Percentiles rank a stretch among this genome's conserved stretches.
Evolutionary conservation across 2,888 invertebrate genomes (phyloP).

Genomic region (Brachypterus glaber): DNA sequence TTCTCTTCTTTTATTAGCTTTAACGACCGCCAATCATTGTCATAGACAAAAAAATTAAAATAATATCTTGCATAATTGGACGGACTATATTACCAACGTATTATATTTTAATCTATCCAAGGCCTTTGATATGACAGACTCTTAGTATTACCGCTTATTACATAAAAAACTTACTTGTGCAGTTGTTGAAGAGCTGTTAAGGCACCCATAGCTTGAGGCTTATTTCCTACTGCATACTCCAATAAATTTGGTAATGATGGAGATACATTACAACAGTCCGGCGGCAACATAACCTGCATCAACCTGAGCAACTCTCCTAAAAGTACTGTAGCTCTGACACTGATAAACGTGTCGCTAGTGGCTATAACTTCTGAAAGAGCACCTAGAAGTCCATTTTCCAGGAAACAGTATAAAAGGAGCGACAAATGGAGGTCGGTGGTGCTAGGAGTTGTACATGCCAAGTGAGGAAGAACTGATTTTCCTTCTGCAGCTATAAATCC

Average conservation of each 20-base stretch:
- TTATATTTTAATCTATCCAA: no score
- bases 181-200: constrained; percentile 70
- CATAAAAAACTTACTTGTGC: constrained; percentile 46
- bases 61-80: no score
- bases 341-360: constrained; percentile 79
- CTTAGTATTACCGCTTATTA: no score
- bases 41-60: no score
- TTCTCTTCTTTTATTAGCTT: no score
- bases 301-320: constrained; percentile 81
- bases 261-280: constrained; percentile 73
- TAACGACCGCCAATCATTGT: no score
- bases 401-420: constrained; percentile 76
- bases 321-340: constrained; percentile 83
- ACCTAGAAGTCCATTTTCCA: constrained; percentile 76
- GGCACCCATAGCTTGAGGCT: constrained; percentile 73
- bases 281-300: constrained; percentile 75
- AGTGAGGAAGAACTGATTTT: constrained; percentile 71
- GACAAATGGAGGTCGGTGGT: constrained; percentile 86
- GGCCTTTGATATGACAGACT: no score
- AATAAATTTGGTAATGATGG: constrained; percentile 77
- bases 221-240: constrained; percentile 67
- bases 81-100: no score
- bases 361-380: constrained; percentile 88
- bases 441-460: constrained; percentile 78
- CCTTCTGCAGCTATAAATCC: constrained; percentile 95